Evolutionary conservation across 2,797 vertebrate species (phyloP), one percentile per base, ranked within the genome.

Genomic region (Psittacula echo): DNA sequence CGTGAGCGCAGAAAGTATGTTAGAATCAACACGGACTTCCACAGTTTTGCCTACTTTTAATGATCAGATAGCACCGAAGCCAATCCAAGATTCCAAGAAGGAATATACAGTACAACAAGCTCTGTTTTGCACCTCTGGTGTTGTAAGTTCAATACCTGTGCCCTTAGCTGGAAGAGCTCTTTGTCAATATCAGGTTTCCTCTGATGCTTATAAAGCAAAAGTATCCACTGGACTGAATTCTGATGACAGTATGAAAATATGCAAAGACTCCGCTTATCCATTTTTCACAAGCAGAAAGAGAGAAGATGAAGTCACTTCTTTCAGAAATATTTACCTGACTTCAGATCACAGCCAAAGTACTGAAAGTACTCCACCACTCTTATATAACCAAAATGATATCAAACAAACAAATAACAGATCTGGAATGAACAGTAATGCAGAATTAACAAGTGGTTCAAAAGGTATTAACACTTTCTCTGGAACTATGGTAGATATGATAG

Each of bases 141-240:
- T 99, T 98, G 98, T 98, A 66, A 99, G 99, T 97, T 99, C 99
- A 91, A 98, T 99, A 94, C 98, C 99, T 41, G 98, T 99, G 39
- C 99, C 99, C 91, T 98, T 98, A 85, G 99, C 99, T 93, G 99
- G 99, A 89, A 99, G 98, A 89, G 98, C 98, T 66, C 98, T 99
- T 83, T 98, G 98, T 90, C 97, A 98, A 37, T 95, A 98, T 48
- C 98, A 98, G 29, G 91, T 95, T 81, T 96, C 98, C 26, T 97
- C 98, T 94, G 97, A 98, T 80, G 74, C 48, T 70, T 93, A 27
- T 96, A 98, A 97, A 87, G 71, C 78, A 42, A 97, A 94, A 83
- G 85, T 92, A 29, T 97, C 95, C 64, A 79, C 95, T 92, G 92
- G 76, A 89, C 60, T 68, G 2, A 96, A 94, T 60, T 96, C 96